These are phyloP conservation scores for Eulithis prunata DNA, from an alignment of 2,888 invertebrate species.

Conservation along the genomic window DNA sequence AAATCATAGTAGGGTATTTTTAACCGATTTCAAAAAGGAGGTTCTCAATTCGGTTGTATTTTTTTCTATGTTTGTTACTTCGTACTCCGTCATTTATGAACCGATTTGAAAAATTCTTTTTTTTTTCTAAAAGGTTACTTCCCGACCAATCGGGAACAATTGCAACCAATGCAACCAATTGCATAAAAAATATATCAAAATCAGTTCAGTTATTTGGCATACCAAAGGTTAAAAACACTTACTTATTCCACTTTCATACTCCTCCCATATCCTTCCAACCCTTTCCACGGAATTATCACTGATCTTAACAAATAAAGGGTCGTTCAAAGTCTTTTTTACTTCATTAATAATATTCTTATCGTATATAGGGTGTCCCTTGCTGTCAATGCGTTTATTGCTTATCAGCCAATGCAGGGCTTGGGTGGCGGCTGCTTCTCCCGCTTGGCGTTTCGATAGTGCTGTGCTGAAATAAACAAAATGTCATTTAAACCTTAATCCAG, in stretches of 20 bases:
- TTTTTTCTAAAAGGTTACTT: too few species aligned
- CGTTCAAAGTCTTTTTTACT: conserved; percentile 59
- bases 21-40: too few species aligned
- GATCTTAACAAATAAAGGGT: conserved; percentile 60
- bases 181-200: too few species aligned
- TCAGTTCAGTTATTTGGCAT: too few species aligned
- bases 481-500: too few species aligned
- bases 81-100: too few species aligned
- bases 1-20: too few species aligned
- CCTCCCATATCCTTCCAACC: conserved; percentile 70
- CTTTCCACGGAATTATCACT: conserved; percentile 62
- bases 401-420: conserved; percentile 83
- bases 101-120: too few species aligned
- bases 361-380: conserved; percentile 78
- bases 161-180: too few species aligned
- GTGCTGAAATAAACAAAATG: conserved; percentile 52
- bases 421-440: conserved; percentile 80
- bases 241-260: conserved; percentile 76
- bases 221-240: conserved; percentile 47
- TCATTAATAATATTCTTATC: conserved; percentile 62
- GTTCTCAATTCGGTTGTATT: too few species aligned
- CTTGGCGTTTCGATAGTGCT: conserved; percentile 80
- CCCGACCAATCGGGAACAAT: too few species aligned
- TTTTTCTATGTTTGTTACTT: too few species aligned
- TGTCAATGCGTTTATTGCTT: conserved; percentile 71